Evolutionary conservation across 2,113 vertebrate species (phyloP).

Genomic region (Amazona guildingii): DNA sequence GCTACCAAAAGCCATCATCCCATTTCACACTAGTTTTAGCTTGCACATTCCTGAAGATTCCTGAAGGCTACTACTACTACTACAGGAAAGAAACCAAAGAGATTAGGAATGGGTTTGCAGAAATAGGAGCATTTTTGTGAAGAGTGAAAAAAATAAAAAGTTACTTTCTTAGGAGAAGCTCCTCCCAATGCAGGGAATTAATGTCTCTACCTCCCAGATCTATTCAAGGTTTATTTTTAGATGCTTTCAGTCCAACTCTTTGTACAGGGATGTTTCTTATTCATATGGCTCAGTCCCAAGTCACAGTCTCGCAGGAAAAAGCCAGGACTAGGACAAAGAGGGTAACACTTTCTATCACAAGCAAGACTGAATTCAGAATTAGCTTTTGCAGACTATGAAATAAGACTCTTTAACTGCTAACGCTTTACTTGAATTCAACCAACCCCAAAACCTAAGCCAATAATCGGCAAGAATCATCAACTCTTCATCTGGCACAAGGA

Average conservation of each 20-base stretch:
- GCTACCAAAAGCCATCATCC: not conserved
- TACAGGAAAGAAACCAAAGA: too few species aligned
- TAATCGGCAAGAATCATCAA: not conserved
- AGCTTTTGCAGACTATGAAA: not conserved
- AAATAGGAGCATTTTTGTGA: not conserved
- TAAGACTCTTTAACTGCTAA: fast-evolving
- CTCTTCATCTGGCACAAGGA: too few species aligned
- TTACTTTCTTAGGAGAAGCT: not conserved
- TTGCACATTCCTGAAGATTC: not conserved
- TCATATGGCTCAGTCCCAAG: not conserved
- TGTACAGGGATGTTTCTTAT: not conserved
- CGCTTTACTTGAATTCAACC: too few species aligned
- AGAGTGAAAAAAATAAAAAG: not conserved
- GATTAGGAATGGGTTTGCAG: not conserved
- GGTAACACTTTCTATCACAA: fast-evolving
- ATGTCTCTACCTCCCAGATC: not conserved
- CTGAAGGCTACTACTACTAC: not conserved
- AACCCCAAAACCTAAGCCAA: not conserved
- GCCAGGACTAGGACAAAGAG: not conserved
- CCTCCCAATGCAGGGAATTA: not conserved
- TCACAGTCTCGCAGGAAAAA: not conserved
- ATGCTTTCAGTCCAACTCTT: not conserved
- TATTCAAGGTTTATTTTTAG: not conserved
- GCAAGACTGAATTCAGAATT: too few species aligned
- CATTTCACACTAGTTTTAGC: not conserved